Evolutionary conservation across 2,888 invertebrate species (phyloP).

Genomic region (Branchinecta sandiegonensis): DNA sequence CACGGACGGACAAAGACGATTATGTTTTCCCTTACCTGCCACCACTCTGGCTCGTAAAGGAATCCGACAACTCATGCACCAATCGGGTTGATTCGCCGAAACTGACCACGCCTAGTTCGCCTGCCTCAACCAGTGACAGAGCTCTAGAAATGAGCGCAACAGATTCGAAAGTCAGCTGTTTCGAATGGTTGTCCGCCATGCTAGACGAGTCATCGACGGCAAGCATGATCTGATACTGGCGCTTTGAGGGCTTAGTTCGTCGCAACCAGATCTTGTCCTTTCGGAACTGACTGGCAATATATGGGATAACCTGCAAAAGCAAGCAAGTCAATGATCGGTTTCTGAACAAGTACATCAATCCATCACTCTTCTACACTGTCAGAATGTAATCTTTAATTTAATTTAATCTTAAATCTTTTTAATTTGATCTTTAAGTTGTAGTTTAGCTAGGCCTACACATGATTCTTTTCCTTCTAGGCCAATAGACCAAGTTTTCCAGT

Average conservation of each 20-base stretch:
- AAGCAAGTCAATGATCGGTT: background rate
- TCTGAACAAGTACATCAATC: too few relatives aligned
- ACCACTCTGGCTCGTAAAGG: constrained; percentile 74
- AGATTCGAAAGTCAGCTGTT: constrained; percentile 81
- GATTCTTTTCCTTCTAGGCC: too few relatives aligned
- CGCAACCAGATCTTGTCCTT: constrained; percentile 99
- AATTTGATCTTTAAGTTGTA: too few relatives aligned
- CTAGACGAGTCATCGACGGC: constrained; percentile 91
- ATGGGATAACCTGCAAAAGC: constrained; percentile 62
- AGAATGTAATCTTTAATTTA: too few relatives aligned
- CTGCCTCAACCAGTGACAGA: constrained; percentile 79
- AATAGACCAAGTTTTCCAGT: too few relatives aligned
- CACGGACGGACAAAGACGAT: constrained; percentile 33
- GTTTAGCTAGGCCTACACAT: too few relatives aligned
- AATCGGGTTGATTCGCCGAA: constrained; percentile 72
- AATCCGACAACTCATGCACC: constrained; percentile 73
- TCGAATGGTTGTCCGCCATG: constrained; percentile 77
- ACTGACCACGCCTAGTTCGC: constrained; percentile 76
- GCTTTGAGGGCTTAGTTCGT: constrained; percentile 81
- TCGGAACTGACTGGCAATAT: constrained; percentile 95
- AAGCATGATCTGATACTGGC: constrained; percentile 89
- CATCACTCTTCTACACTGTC: too few relatives aligned
- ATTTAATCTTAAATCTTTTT: too few relatives aligned
- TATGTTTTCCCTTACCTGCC: constrained; percentile 39
- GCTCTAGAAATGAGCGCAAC: constrained; percentile 77